These are phyloP conservation scores for Avahi laniger DNA, from an alignment of 2,797 vertebrate genomes.

Conservation along the genomic window DNA sequence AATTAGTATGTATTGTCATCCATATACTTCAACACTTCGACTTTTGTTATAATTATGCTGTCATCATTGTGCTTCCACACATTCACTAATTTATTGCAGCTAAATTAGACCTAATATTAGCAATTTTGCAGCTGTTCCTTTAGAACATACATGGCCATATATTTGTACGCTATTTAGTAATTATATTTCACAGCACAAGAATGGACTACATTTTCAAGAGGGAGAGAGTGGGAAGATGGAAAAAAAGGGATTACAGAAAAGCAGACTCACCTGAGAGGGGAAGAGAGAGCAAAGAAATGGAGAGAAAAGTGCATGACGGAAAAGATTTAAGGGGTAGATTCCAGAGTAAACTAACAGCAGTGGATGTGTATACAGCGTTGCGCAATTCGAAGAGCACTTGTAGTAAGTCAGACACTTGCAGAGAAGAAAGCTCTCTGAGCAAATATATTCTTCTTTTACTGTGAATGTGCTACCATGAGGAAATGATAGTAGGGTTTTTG, in stretches of 20 bases:
- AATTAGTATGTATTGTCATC: slow-evolving; percentile 90
- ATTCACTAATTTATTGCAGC: slow-evolving; percentile 90
- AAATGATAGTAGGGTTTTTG: background rate
- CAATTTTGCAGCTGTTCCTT: slow-evolving; percentile 90
- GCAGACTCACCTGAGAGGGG: background rate
- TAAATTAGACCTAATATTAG: slow-evolving; percentile 91
- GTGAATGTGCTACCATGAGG: background rate
- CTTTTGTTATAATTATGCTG: slow-evolving; percentile 91
- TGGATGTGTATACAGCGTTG: background rate
- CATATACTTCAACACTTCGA: slow-evolving; percentile 87
- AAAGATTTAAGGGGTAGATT: slow-evolving; percentile 66
- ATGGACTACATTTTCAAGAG: slow-evolving; percentile 45
- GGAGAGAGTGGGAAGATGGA: slow-evolving; percentile 68
- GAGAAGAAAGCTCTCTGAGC: background rate
- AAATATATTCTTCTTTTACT: background rate
- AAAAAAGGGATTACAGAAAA: background rate
- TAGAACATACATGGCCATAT: slow-evolving; percentile 82
- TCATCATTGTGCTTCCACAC: slow-evolving; percentile 88
- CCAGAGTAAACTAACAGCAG: slow-evolving; percentile 19
- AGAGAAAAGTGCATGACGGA: slow-evolving; percentile 58
- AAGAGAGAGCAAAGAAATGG: slow-evolving; percentile 42
- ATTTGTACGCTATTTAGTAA: slow-evolving; percentile 86
- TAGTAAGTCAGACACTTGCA: slow-evolving; percentile 52
- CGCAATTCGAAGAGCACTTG: slow-evolving; percentile 23
- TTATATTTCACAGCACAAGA: slow-evolving; percentile 83